These are phyloP conservation scores for Hypselothyrea guttata DNA, from an alignment of 2,888 invertebrate genomes.

Conservation along the genomic window DNA sequence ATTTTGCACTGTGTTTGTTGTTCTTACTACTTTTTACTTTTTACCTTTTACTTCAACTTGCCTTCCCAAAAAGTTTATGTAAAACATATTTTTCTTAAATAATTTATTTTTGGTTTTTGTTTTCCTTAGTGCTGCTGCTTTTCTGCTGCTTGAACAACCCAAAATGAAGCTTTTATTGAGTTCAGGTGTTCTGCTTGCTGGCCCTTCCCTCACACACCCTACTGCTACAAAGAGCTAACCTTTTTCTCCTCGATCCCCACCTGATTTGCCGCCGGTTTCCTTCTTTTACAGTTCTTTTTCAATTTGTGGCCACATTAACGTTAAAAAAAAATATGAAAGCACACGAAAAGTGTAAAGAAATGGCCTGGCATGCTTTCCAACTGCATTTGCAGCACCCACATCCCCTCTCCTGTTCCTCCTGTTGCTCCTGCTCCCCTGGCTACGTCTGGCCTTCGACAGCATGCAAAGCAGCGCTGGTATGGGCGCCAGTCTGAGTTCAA, in stretches of 20 bases:
- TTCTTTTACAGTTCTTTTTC: slow-evolving; percentile 58
- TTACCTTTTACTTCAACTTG: slow-evolving; percentile 10
- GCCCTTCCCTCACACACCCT: neutral
- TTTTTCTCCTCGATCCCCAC: slow-evolving; percentile 12
- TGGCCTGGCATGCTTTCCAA: slow-evolving; percentile 50
- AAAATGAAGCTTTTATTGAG: slow-evolving; percentile 77
- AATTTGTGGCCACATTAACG: slow-evolving; percentile 76
- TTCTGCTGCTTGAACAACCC: slow-evolving; percentile 74
- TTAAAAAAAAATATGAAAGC: slow-evolving; percentile 75
- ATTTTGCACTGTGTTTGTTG: slow-evolving; percentile 31
- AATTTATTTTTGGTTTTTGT: slow-evolving; percentile 68
- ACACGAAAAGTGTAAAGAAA: slow-evolving; percentile 69
- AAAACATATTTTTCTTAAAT: slow-evolving; percentile 77
- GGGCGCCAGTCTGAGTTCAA: slow-evolving; percentile 11
- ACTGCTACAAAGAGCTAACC: neutral
- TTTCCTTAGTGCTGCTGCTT: slow-evolving; percentile 42
- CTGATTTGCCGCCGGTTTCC: slow-evolving; percentile 45
- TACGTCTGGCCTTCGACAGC: slow-evolving; percentile 46
- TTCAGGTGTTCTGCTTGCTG: slow-evolving; percentile 60
- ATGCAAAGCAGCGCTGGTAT: slow-evolving; percentile 12
- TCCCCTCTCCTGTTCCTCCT: neutral
- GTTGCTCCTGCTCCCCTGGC: neutral
- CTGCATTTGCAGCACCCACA: slow-evolving; percentile 36
- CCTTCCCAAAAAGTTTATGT: slow-evolving; percentile 59
- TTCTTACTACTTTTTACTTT: slow-evolving; percentile 14